Evolutionary conservation across 2,797 vertebrate genomes (phyloP), one percentile per base, ranked within the genome.

Genomic region (Schizopygopsis pylzovi): DNA sequence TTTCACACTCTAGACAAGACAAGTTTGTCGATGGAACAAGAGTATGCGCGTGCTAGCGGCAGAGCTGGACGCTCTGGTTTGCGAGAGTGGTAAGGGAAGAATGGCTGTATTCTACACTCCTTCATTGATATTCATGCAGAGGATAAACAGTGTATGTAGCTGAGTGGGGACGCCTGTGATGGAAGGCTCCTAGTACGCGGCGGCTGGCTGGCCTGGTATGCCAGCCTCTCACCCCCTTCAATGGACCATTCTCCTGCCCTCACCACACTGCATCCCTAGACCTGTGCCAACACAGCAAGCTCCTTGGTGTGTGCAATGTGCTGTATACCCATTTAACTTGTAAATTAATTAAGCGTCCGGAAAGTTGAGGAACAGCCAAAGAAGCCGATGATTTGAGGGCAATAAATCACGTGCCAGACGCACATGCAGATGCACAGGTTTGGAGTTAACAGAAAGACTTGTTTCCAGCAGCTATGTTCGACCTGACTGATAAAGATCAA

Each of bases 51-150:
- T 95, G 93, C 93, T 92, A 93, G 90, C 85, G 90, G 90, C 90
- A 91, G 90, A 83, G 86, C 87, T 90, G 84, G 92, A 93, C 91
- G 91, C 92, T 91, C 86, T 65, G 87, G 92, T 91, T 91, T 90
- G 93, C 89, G 92, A 92, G 91, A 91, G 92, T 91, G 83, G 88
- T 90, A 91, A 89, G 91, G 25, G 28, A 87, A 88, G 88, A 89
- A 94, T 91, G 94, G 92, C 85, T 11, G 91, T 91, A 93, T 94
- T 94, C 94, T 92, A 91, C 90, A 89, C 90, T 90, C 82, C 91
- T 93, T 94, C 93, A 94, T 94, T 95, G 93, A 94, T 94, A 94
- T 95, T 94, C 94, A 92, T 93, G 92, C 77, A 61, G 92, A 93
- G 92, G 92, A 93, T 95, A 95, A 94, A 94, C 92, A 92, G 93